phyloP scores from a whole-genome alignment of 2,113 vertebrate species.

The Corvus hawaiiensis region DNA sequence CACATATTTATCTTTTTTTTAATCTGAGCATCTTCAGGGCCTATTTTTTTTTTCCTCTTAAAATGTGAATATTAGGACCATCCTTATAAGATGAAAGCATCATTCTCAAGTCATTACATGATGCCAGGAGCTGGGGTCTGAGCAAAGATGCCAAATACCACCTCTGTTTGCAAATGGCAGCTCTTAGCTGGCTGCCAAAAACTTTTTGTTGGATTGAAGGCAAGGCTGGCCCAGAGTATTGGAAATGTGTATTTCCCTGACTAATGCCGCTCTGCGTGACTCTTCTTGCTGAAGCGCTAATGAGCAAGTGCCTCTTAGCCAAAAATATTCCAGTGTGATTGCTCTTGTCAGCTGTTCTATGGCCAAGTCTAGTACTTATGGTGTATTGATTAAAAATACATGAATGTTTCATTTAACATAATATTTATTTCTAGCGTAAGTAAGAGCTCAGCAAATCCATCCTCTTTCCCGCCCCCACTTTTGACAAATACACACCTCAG shows the following conservation, averaged over 20 bases:
- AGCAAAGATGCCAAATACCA: neutral
- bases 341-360: neutral
- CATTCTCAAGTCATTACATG: neutral
- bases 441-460: neutral
- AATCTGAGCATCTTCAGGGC: neutral
- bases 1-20: neutral
- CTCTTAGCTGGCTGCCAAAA: neutral
- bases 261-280: neutral
- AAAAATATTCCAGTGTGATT: neutral
- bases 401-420: neutral
- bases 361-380: neutral
- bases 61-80: neutral
- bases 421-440: neutral
- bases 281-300: neutral
- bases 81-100: neutral
- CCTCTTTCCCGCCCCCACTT: accelerated
- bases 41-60: neutral
- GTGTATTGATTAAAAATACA: neutral
- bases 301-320: neutral
- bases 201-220: neutral
- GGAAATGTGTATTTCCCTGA: neutral
- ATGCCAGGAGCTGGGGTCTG: neutral
- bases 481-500: neutral
- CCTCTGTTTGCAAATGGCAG: neutral
- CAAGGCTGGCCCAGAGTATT: neutral